Conservation (phyloP, 2,888 invertebrate species). For the Helicoverpa assulta region DNA sequence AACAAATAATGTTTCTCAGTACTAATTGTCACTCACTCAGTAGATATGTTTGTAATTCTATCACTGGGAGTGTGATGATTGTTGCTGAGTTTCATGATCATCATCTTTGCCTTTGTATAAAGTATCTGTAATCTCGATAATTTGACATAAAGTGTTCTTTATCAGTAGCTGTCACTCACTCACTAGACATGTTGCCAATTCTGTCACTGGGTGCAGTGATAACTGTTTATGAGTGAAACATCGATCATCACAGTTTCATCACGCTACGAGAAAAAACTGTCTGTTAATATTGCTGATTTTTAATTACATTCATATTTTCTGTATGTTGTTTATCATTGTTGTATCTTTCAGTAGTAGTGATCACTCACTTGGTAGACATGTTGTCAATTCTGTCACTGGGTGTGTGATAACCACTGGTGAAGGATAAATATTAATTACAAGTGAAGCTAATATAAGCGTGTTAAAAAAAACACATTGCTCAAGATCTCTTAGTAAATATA, state of each 20-base stretch:
- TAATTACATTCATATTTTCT: slow-evolving; percentile 20
- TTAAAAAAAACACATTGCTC: no score
- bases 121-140: no score
- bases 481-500: no score
- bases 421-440: no score
- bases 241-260: slow-evolving; percentile 9
- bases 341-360: slow-evolving; percentile 1
- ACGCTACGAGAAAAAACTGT: background rate
- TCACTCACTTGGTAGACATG: slow-evolving; percentile 54
- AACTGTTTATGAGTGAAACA: slow-evolving; percentile 1
- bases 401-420: slow-evolving; percentile 56
- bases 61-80: slow-evolving; percentile 67
- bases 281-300: slow-evolving; percentile 25
- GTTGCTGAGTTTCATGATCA: slow-evolving; percentile 6
- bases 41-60: slow-evolving; percentile 56
- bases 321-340: background rate
- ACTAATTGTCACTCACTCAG: slow-evolving; percentile 39
- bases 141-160: background rate
- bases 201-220: slow-evolving; percentile 52
- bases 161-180: slow-evolving; percentile 24
- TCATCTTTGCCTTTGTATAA: background rate
- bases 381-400: slow-evolving; percentile 67
- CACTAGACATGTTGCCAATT: slow-evolving; percentile 36
- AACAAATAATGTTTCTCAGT: background rate
- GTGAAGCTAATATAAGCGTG: no score